These are phyloP conservation scores for Maconellicoccus hirsutus DNA, from an alignment of 1,140 invertebrate species.

Conservation along the genomic window DNA sequence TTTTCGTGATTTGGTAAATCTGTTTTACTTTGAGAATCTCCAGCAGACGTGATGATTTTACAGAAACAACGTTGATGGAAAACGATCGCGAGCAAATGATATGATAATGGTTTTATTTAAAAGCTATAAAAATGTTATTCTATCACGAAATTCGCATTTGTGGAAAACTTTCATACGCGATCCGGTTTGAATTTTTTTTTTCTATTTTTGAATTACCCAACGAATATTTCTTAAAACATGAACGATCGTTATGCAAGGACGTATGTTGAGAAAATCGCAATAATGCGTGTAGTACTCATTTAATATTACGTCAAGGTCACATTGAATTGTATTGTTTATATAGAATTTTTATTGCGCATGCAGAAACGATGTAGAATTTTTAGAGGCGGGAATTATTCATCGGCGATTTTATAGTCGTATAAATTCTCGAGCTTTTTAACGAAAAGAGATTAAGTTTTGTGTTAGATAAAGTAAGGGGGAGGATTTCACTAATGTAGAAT, in stretches of 20 bases:
- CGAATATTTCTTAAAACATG: too few species aligned
- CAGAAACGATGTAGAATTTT: not conserved
- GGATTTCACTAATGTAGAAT: too few species aligned
- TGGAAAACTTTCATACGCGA: not conserved
- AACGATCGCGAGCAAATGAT: too few species aligned
- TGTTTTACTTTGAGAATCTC: not conserved
- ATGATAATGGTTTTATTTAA: too few species aligned
- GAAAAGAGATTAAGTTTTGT: too few species aligned
- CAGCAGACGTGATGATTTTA: too few species aligned
- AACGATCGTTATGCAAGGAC: not conserved
- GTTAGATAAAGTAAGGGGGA: too few species aligned
- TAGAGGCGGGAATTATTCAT: not conserved
- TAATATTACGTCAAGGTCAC: constrained; percentile 7
- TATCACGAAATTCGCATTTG: not conserved
- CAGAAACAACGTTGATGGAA: too few species aligned
- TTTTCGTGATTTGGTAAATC: not conserved
- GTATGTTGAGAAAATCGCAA: not conserved
- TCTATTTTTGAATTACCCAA: too few species aligned
- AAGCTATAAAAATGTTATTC: too few species aligned
- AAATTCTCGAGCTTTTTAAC: too few species aligned
- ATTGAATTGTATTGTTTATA: constrained; percentile 14
- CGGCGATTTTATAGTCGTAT: not conserved
- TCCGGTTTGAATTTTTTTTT: not conserved
- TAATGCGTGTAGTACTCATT: constrained; percentile 1
- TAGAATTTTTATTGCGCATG: constrained; percentile 17